phyloP scores from a whole-genome alignment of 2,113 vertebrate genomes.

The Peromyscus polionotus region DNA sequence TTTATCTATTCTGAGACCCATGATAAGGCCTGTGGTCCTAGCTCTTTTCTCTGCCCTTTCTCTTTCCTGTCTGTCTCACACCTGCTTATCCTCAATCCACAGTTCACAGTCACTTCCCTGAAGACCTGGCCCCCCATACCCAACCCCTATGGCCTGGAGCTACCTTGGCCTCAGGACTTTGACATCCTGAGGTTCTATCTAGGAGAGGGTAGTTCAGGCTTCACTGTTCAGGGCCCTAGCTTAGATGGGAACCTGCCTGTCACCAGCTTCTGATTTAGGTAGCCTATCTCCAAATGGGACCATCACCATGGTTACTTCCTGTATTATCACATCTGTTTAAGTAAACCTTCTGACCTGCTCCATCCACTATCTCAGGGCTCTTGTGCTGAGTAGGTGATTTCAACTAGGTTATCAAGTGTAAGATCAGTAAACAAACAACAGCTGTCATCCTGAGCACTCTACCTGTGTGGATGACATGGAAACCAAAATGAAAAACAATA shows the following conservation, averaged over 20 bases:
- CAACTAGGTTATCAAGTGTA: neutral
- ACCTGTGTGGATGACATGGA: neutral
- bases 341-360: neutral
- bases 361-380: neutral
- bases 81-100: neutral
- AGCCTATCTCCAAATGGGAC: neutral
- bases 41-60: no score
- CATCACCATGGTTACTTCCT: no score
- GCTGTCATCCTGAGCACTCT: neutral
- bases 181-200: neutral
- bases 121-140: neutral
- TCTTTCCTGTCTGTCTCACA: neutral
- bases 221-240: no score
- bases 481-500: neutral
- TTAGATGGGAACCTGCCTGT: neutral
- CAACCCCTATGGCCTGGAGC: neutral
- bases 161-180: neutral
- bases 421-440: no score
- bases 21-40: neutral
- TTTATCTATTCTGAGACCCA: neutral
- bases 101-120: neutral
- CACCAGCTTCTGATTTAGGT: neutral
- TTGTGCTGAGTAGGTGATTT: neutral
- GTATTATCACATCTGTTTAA: neutral
- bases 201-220: no score